Conservation (phyloP, 2,888 invertebrate genomes). For the Temnothorax rugatulus region DNA sequence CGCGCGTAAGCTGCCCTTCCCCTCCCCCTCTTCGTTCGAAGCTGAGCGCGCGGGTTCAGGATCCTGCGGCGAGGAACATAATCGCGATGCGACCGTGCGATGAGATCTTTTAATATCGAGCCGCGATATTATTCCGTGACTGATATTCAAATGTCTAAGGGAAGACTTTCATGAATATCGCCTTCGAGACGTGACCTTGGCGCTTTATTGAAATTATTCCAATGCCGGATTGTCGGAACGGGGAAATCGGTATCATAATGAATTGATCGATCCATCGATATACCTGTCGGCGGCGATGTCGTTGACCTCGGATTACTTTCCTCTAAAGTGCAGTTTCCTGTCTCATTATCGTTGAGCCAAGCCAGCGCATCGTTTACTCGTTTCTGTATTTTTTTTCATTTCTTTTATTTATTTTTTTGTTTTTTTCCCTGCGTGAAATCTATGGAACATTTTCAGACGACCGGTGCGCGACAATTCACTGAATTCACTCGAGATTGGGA, state of each 20-base stretch:
- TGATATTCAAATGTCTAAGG: slow-evolving; percentile 74
- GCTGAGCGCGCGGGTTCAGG: not conserved
- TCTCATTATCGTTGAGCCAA: slow-evolving; percentile 26
- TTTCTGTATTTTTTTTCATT: not conserved
- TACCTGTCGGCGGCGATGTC: slow-evolving; percentile 44
- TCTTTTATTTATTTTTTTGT: not conserved
- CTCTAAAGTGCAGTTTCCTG: slow-evolving; percentile 16
- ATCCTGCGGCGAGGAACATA: slow-evolving; percentile 13
- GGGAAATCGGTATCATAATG: slow-evolving; percentile 64
- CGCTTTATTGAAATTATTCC: slow-evolving; percentile 83
- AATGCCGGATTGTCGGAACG: slow-evolving; percentile 69
- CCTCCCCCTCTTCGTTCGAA: not conserved
- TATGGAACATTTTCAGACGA: slow-evolving; percentile 15
- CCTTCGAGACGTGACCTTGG: slow-evolving; percentile 47
- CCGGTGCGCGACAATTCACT: slow-evolving; percentile 42
- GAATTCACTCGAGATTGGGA: slow-evolving; percentile 43
- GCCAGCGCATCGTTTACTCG: not conserved
- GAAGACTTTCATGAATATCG: slow-evolving; percentile 54
- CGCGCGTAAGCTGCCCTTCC: not conserved
- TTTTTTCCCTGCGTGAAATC: not conserved
- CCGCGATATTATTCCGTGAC: slow-evolving; percentile 55
- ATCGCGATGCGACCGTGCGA: slow-evolving; percentile 54
- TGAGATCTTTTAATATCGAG: slow-evolving; percentile 79
- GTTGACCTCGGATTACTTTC: slow-evolving; percentile 3
- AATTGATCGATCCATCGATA: slow-evolving; percentile 69